phyloP scores from a whole-genome alignment of 2,113 vertebrate species.

The Caloenas nicobarica region DNA sequence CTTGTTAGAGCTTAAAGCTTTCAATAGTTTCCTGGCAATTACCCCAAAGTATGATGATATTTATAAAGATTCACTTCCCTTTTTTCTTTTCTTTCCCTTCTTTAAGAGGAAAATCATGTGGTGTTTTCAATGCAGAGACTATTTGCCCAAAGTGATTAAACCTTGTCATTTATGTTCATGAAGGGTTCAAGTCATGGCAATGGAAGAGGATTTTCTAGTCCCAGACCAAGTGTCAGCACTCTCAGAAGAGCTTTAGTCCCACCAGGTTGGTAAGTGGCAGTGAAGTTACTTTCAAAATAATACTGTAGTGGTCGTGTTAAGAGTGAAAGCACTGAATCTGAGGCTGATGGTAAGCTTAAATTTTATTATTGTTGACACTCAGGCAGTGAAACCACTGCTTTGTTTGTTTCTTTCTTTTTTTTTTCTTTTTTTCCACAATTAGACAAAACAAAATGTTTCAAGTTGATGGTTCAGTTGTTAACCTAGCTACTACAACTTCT shows the following conservation, averaged over 20 bases:
- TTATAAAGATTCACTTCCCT: neutral
- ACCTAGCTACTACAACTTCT: neutral
- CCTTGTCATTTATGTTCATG: neutral
- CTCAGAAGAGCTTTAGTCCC: neutral
- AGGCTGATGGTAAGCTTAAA: neutral
- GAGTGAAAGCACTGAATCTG: neutral
- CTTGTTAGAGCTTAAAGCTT: neutral
- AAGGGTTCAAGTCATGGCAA: neutral
- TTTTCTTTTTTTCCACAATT: neutral
- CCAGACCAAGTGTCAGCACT: neutral
- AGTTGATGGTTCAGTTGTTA: neutral
- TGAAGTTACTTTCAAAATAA: neutral
- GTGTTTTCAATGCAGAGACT: neutral
- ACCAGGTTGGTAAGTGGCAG: neutral
- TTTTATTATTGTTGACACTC: neutral
- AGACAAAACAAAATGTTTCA: neutral
- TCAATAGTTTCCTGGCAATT: neutral
- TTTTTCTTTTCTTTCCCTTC: neutral
- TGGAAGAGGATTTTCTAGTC: neutral
- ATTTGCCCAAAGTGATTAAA: neutral
- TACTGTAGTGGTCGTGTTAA: neutral
- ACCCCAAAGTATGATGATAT: neutral
- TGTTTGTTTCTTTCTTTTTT: neutral
- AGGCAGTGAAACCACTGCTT: neutral
- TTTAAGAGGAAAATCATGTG: neutral